Conservation (phyloP, 2,113 vertebrate species). For the Onychorhynchus coronatus region DNA sequence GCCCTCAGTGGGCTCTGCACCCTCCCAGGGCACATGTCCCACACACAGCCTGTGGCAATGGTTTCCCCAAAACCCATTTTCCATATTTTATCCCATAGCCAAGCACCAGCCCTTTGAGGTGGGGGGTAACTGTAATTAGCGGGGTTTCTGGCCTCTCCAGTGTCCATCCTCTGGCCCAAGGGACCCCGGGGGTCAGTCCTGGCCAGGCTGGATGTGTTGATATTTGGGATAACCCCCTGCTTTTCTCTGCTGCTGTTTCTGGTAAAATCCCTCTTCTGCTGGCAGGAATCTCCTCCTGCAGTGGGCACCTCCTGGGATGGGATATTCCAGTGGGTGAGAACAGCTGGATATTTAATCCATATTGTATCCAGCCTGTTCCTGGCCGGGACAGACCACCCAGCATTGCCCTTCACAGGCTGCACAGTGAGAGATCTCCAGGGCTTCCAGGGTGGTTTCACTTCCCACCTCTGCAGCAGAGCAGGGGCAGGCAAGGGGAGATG, state of each 20-base stretch:
- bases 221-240: fast-evolving
- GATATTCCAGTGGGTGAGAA: fast-evolving
- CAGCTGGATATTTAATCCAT: fast-evolving
- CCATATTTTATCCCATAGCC: background rate
- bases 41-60: background rate
- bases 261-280: background rate
- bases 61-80: background rate
- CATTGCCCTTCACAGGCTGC: background rate
- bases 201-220: background rate
- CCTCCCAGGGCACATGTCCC: background rate
- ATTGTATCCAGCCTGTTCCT: background rate
- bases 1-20: background rate
- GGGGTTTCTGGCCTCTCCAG: background rate
- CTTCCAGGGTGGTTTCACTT: background rate
- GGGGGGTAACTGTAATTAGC: background rate
- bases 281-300: background rate
- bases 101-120: fast-evolving
- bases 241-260: background rate
- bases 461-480: background rate
- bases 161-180: background rate
- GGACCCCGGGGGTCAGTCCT: fast-evolving
- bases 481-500: fast-evolving
- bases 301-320: background rate
- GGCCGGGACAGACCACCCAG: background rate
- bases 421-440: background rate